These are phyloP conservation scores for Platerodrilus igneus DNA, from an alignment of 2,888 invertebrate genomes.

Conservation along the genomic window DNA sequence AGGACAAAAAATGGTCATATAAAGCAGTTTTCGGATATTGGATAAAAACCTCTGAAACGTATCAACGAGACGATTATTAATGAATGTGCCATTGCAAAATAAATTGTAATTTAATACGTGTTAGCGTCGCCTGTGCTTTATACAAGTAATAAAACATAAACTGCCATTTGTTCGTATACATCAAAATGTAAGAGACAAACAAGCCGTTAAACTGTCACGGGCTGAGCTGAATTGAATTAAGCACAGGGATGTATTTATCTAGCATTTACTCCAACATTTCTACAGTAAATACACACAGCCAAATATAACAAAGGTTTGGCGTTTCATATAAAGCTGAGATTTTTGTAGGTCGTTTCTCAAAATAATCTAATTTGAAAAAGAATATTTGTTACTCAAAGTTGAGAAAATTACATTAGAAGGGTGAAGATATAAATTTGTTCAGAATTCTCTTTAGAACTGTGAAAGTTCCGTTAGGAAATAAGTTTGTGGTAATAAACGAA, in stretches of 20 bases:
- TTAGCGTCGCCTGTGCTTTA: too few species aligned
- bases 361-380: constrained; percentile 17
- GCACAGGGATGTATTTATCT: constrained; percentile 29
- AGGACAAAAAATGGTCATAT: too few species aligned
- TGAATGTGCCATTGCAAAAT: too few species aligned
- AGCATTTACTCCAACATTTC: constrained; percentile 28
- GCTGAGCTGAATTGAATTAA: constrained; percentile 31
- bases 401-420: constrained; percentile 14
- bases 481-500: constrained; percentile 9
- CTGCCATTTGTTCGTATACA: constrained; percentile 17
- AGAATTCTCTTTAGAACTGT: constrained; percentile 7
- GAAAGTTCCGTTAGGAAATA: constrained; percentile 5
- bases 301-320: constrained; percentile 7
- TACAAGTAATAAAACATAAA: constrained; percentile 16
- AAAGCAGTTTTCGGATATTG: too few species aligned
- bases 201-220: constrained; percentile 29
- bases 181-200: constrained; percentile 29
- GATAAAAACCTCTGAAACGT: too few species aligned
- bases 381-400: constrained; percentile 18
- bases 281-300: constrained; percentile 26
- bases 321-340: constrained; percentile 6
- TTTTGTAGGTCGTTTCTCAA: constrained; percentile 9
- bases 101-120: too few species aligned
- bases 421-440: constrained; percentile 14
- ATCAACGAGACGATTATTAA: too few species aligned